Evolutionary conservation across 2,888 invertebrate species (phyloP).

Genomic region (Hylaea fasciaria): DNA sequence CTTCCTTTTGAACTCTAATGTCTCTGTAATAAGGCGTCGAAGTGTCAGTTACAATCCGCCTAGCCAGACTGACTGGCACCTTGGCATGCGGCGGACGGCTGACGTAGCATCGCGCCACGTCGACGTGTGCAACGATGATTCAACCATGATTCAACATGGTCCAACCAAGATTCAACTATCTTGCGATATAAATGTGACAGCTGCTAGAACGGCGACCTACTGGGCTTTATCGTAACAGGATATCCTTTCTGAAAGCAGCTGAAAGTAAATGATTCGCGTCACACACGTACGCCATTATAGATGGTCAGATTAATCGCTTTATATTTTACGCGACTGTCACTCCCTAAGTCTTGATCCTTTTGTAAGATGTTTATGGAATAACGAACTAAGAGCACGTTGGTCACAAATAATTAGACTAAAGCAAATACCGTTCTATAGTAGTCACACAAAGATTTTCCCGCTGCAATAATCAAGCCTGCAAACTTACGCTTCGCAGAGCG

Average conservation of each 20-base stretch:
- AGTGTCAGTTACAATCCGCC: neutral
- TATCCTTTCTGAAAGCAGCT: neutral
- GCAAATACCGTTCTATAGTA: too few species aligned
- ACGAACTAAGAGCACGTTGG: too few species aligned
- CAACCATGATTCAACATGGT: neutral
- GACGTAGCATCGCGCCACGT: conserved; percentile 18
- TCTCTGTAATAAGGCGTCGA: conserved; percentile 9
- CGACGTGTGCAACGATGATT: conserved; percentile 2
- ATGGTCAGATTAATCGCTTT: too few species aligned
- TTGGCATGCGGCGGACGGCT: conserved; percentile 5
- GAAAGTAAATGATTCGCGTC: conserved; percentile 3
- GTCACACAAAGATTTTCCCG: too few species aligned
- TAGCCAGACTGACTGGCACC: conserved; percentile 23
- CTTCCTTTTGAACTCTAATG: conserved; percentile 5
- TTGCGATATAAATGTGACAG: neutral
- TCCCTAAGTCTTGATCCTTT: too few species aligned
- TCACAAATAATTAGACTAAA: too few species aligned
- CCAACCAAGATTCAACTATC: conserved; percentile 2
- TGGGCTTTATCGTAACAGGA: conserved; percentile 6
- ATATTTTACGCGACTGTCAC: too few species aligned
- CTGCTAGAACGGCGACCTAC: neutral
- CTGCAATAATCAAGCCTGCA: too few species aligned
- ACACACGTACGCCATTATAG: neutral
- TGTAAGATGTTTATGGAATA: too few species aligned
- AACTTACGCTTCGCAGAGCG: too few species aligned